Conservation (phyloP, 2,113 vertebrate species). For the Upupa epops region DNA sequence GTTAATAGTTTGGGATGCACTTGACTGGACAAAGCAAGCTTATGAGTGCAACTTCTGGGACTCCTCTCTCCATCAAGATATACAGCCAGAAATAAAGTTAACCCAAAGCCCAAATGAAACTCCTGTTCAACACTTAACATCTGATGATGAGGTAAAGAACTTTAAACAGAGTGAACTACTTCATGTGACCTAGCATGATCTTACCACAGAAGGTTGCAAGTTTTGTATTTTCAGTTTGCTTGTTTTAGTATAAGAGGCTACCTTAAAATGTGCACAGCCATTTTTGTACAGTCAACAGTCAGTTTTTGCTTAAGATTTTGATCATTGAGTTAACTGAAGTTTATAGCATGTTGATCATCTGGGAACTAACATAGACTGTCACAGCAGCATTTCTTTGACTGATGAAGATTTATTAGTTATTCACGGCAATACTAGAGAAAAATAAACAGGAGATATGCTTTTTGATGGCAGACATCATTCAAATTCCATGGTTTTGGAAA, state of each 20-base stretch:
- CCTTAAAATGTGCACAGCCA: neutral
- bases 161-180: neutral
- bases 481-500: neutral
- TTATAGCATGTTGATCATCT: neutral
- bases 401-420: neutral
- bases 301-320: neutral
- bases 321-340: neutral
- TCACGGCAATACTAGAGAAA: neutral
- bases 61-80: conserved; percentile 72
- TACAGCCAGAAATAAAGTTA: conserved; percentile 85
- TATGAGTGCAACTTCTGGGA: conserved; percentile 87
- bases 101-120: conserved; percentile 86
- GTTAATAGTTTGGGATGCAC: conserved; percentile 89
- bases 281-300: neutral
- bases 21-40: conserved; percentile 84
- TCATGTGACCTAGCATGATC: neutral
- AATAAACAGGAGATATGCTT: neutral
- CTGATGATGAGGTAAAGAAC: conserved; percentile 84
- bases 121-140: conserved; percentile 87
- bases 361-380: neutral
- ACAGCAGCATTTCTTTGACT: neutral
- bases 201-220: neutral
- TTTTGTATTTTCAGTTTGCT: neutral
- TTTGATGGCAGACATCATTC: neutral
- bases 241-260: neutral